phyloP scores from a whole-genome alignment of 2,888 invertebrate species.

The Coleophora deauratella region DNA sequence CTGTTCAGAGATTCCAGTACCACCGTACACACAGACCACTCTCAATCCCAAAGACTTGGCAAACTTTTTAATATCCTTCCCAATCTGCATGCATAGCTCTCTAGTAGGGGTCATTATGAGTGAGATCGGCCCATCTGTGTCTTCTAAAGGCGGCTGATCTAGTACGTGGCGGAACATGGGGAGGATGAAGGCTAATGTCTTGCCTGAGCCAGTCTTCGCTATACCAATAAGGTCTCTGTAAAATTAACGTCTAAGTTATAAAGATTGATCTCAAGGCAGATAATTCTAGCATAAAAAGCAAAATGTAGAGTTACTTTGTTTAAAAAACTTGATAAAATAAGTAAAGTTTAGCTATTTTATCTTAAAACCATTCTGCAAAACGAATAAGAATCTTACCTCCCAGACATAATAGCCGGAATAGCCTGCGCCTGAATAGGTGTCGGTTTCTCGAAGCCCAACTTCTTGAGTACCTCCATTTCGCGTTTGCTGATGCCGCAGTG shows the following conservation, averaged over 20 bases:
- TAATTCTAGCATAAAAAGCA: too few species aligned
- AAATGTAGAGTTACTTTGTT: too few species aligned
- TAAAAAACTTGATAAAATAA: too few species aligned
- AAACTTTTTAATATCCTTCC: slow-evolving; percentile 96
- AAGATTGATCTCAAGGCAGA: too few species aligned
- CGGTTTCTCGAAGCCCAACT: slow-evolving; percentile 94
- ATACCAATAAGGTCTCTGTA: slow-evolving; percentile 94
- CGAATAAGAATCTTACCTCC: slow-evolving; percentile 80
- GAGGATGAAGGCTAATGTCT: slow-evolving; percentile 97
- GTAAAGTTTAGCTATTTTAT: too few species aligned
- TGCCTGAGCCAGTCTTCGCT: slow-evolving; percentile 99
- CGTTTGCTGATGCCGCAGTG: slow-evolving; percentile 98
- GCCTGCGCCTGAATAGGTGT: slow-evolving; percentile 99
- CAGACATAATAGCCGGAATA: slow-evolving; percentile 97
- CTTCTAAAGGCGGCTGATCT: slow-evolving; percentile 94
- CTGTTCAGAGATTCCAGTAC: slow-evolving; percentile 96
- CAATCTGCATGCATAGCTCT: slow-evolving; percentile 99
- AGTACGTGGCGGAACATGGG: slow-evolving; percentile 98
- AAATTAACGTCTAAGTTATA: not conserved
- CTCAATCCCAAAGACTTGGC: slow-evolving; percentile 89
- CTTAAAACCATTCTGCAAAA: too few species aligned
- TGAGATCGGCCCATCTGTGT: slow-evolving; percentile 97
- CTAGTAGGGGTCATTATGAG: slow-evolving; percentile 98
- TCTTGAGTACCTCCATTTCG: slow-evolving; percentile 93
- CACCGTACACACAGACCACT: slow-evolving; percentile 98